Evolutionary conservation across 2,797 vertebrate genomes (phyloP).

Genomic region (Novumbra hubbsi): DNA sequence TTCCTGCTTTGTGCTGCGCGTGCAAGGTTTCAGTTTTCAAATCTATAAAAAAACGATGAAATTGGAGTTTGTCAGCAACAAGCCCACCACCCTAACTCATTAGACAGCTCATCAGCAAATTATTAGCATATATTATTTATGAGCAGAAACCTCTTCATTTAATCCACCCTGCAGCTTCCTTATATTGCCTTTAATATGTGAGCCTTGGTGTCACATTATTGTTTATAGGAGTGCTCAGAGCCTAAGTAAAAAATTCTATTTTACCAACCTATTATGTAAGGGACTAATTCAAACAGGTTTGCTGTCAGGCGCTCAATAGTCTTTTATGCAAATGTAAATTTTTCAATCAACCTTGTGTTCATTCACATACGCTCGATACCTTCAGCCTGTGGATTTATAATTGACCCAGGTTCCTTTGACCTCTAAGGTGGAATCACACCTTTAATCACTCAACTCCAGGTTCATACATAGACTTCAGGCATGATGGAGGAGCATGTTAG

Average conservation of each 20-base stretch:
- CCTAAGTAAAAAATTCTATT: constrained; percentile 9
- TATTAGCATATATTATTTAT: constrained; percentile 71
- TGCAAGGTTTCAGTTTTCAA: constrained; percentile 53
- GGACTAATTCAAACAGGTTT: constrained; percentile 30
- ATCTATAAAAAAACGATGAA: constrained; percentile 52
- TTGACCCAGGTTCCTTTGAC: constrained; percentile 63
- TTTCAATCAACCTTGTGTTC: constrained; percentile 64
- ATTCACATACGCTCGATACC: constrained; percentile 49
- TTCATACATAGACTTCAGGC: constrained; percentile 16
- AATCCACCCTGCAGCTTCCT: constrained; percentile 49
- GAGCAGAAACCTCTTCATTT: constrained; percentile 47
- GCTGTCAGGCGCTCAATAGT: constrained; percentile 37
- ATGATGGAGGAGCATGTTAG: constrained; percentile 26
- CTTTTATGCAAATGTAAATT: constrained; percentile 62
- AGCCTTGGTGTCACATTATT: constrained; percentile 39
- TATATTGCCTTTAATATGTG: constrained; percentile 46
- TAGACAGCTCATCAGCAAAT: constrained; percentile 75
- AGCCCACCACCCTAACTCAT: constrained; percentile 56
- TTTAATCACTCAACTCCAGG: constrained; percentile 64
- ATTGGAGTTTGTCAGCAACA: constrained; percentile 61
- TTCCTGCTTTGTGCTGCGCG: constrained; percentile 39
- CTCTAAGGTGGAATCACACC: constrained; percentile 54
- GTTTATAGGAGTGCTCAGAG: constrained; percentile 17
- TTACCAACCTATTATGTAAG: constrained; percentile 32
- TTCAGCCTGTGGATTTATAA: constrained; percentile 50